A percentile compares a stretch with the other conserved stretches of the same genome.
phyloP scores from a whole-genome alignment of 2,797 vertebrate species.

The Ctenopoma kingsleyae region DNA sequence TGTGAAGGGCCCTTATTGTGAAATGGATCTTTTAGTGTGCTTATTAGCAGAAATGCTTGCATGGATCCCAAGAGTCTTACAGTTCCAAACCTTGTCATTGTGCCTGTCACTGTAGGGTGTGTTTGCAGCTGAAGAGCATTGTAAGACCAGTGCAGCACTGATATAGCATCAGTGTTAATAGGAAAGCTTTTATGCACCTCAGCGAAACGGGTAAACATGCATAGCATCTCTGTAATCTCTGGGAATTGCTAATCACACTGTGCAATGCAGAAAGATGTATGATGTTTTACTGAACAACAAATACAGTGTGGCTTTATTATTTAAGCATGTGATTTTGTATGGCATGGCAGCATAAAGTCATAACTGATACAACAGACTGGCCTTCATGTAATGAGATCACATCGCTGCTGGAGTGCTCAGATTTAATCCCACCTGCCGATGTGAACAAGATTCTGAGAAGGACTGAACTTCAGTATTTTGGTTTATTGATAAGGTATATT shows the following conservation, averaged over 20 bases:
- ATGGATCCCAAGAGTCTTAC: neutral
- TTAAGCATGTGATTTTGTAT: constrained; percentile 1
- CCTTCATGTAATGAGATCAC: constrained; percentile 47
- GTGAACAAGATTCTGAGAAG: constrained; percentile 19
- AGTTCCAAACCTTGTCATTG: constrained; percentile 38
- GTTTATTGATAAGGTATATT: constrained; percentile 1
- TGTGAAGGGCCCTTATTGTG: neutral
- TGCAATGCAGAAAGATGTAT: neutral
- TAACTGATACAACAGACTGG: constrained; percentile 51
- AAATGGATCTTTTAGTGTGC: constrained; percentile 2
- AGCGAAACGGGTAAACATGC: constrained; percentile 20
- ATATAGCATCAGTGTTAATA: constrained; percentile 43
- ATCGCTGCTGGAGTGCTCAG: constrained; percentile 38
- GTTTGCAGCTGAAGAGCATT: constrained; percentile 62
- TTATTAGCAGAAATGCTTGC: constrained; percentile 15
- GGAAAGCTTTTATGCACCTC: constrained; percentile 27
- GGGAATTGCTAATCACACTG: neutral
- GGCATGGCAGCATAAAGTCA: constrained; percentile 20
- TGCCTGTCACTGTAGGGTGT: constrained; percentile 77
- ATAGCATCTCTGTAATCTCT: constrained; percentile 16
- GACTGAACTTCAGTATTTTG: constrained; percentile 6
- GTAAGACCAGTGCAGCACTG: constrained; percentile 70
- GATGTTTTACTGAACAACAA: neutral
- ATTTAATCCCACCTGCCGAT: constrained; percentile 18
- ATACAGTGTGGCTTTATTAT: neutral